Evolutionary conservation across 2,113 vertebrate genomes (phyloP).

Genomic region (Camelus bactrianus): DNA sequence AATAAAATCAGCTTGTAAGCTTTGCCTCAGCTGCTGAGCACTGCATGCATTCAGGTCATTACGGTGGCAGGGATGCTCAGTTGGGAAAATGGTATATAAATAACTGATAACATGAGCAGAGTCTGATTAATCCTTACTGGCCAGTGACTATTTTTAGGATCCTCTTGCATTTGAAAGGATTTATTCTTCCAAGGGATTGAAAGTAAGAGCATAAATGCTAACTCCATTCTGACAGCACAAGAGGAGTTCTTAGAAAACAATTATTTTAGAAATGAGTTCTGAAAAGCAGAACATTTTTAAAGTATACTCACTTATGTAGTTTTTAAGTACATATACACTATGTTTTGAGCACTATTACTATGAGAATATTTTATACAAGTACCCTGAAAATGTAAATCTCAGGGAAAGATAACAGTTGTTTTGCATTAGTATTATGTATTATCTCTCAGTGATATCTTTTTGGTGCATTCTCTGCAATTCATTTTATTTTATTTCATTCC

Average conservation of each 20-base stretch:
- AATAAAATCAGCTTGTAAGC: conserved; percentile 72
- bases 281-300: background rate
- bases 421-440: background rate
- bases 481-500: background rate
- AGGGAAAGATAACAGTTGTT: background rate
- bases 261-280: conserved; percentile 38
- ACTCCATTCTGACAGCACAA: background rate
- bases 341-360: background rate
- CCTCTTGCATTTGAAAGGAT: conserved; percentile 58
- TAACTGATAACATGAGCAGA: conserved; percentile 70
- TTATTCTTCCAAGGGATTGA: conserved; percentile 37
- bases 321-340: background rate
- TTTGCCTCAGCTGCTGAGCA: conserved; percentile 56
- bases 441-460: background rate
- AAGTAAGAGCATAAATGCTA: background rate
- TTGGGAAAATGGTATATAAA: conserved; percentile 70
- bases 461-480: background rate
- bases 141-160: conserved; percentile 66
- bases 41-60: conserved; percentile 56
- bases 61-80: conserved; percentile 44
- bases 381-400: background rate
- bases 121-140: conserved; percentile 66
- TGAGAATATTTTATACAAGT: background rate
- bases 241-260: background rate
- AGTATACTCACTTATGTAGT: background rate